Conservation (phyloP, 2,888 invertebrate species). For the Idaea straminata region DNA sequence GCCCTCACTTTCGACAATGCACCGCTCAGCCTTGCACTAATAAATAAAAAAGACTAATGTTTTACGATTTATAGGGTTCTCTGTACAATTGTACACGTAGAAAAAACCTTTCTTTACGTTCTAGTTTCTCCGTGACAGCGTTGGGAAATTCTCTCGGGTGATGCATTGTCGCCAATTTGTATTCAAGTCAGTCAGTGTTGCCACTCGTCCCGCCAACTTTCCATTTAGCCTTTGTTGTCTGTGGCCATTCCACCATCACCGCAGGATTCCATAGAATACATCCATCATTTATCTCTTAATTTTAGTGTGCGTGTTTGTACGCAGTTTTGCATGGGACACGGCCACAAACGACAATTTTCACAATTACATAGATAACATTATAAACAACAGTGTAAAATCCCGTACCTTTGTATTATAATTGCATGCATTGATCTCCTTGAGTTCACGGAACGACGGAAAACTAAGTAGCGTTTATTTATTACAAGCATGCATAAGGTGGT, state of each 20-base stretch:
- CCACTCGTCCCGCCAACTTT: constrained; percentile 58
- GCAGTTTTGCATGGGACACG: constrained; percentile 14
- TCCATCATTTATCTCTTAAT: constrained; percentile 3
- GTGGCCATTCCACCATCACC: constrained; percentile 28
- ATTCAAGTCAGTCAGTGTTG: constrained; percentile 54
- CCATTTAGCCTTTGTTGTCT: constrained; percentile 68
- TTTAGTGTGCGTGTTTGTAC: constrained; percentile 19
- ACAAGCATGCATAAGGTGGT: constrained; percentile 34
- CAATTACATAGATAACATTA: constrained; percentile 48
- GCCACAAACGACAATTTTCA: constrained; percentile 40
- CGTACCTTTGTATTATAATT: constrained; percentile 48
- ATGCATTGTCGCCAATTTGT: constrained; percentile 72
- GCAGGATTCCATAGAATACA: constrained; percentile 42
- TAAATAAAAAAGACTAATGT: constrained; percentile 23
- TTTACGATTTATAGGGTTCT: constrained; percentile 22
- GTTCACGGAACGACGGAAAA: constrained; percentile 67
- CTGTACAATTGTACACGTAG: constrained; percentile 26
- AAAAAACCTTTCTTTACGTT: constrained; percentile 60
- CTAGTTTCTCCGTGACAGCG: constrained; percentile 55
- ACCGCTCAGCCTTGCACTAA: constrained; percentile 44
- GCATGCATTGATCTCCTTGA: constrained; percentile 72
- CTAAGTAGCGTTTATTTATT: constrained; percentile 52
- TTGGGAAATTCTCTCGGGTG: constrained; percentile 65
- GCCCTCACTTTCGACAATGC: constrained; percentile 51
- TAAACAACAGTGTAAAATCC: constrained; percentile 44